These are phyloP conservation scores for Brachyhypopomus gauderio DNA, from an alignment of 2,113 vertebrate species.

Conservation along the genomic window DNA sequence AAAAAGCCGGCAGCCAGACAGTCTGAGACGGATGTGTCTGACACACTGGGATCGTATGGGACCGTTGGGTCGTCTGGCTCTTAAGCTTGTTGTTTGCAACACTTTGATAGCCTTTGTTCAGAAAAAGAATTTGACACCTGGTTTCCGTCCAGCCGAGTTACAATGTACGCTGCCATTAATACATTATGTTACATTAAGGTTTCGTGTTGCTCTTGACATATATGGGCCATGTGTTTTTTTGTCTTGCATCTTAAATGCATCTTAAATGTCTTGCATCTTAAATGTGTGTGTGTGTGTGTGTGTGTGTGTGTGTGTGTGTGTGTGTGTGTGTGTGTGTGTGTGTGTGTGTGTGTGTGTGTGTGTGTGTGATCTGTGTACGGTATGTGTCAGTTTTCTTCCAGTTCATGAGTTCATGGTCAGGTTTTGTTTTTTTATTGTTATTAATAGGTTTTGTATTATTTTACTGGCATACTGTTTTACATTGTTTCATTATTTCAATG, in stretches of 20 bases:
- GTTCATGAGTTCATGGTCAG: too few relatives aligned
- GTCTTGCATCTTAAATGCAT: background rate
- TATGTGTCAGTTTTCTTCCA: too few relatives aligned
- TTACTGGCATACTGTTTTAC: background rate
- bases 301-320: background rate
- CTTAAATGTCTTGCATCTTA: too few relatives aligned
- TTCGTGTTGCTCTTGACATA: slow-evolving; percentile 21
- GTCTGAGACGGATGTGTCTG: slow-evolving; percentile 11
- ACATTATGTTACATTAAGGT: background rate
- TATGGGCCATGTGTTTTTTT: background rate
- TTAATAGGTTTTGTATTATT: too few relatives aligned
- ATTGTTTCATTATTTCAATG: background rate
- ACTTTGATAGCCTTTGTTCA: background rate
- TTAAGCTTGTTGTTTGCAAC: slow-evolving; percentile 15
- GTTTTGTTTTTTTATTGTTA: too few relatives aligned
- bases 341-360: background rate
- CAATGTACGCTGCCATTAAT: slow-evolving; percentile 10
- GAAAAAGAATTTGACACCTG: slow-evolving; percentile 28
- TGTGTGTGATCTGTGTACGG: background rate
- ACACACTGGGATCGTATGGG: slow-evolving; percentile 5
- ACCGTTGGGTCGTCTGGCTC: background rate
- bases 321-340: background rate
- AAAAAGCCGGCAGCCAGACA: slow-evolving; percentile 26
- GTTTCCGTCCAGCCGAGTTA: slow-evolving; percentile 11
- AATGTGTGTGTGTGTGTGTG: background rate